Evolutionary conservation across 2,888 invertebrate species (phyloP), one percentile per base, ranked within the genome.

Genomic region (Erynnis tages): DNA sequence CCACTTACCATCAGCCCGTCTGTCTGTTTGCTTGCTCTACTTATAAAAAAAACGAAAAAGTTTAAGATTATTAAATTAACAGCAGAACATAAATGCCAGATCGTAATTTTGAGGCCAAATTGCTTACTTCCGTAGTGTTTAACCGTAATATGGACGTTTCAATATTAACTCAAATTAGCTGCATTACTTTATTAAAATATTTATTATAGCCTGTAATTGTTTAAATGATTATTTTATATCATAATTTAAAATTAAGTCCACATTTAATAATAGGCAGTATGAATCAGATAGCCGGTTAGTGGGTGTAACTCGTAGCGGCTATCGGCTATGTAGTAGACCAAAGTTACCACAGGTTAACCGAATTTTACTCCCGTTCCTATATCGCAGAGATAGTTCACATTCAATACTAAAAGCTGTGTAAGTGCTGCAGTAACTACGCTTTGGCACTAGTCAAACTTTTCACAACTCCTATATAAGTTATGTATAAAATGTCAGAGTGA

Each of bases 341-440:
- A 50, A 50, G 43, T 50, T 43, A 29, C 41, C 35, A 35, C 34
- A 43, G 50, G 43, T 50, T 50, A 50, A 50, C 50, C 35, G 35
- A 50, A 43, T 50, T 50, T 50, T 44, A 44, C 35, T 50, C 32
- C 17, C 25, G 32, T 43, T 35, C 49, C 43, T 43, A 43, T 29
- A 27, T 27, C 43, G 35, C 35, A 29, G 50, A 50, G 50, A 50
- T 44, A 50, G 43, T 50, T 50, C 35, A 14, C 43, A 50, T 50
- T 50, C 50, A 44, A 50, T 44, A 35, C 35, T 50, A 50, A 50
- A 50, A 50, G 50, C 50, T 50, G 35, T 50, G 43, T 50, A 50
- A 50, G 43, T 50, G 50, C 35, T 35, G 50, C 35, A 50, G 50
- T 35, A 50, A 43, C 50, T 37, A 37, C 35, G 50, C 49, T 49